Percentiles rank a stretch among this genome's conserved stretches.
These are phyloP conservation scores for Plagodis pulveraria DNA, from an alignment of 2,888 invertebrate genomes.

Conservation along the genomic window DNA sequence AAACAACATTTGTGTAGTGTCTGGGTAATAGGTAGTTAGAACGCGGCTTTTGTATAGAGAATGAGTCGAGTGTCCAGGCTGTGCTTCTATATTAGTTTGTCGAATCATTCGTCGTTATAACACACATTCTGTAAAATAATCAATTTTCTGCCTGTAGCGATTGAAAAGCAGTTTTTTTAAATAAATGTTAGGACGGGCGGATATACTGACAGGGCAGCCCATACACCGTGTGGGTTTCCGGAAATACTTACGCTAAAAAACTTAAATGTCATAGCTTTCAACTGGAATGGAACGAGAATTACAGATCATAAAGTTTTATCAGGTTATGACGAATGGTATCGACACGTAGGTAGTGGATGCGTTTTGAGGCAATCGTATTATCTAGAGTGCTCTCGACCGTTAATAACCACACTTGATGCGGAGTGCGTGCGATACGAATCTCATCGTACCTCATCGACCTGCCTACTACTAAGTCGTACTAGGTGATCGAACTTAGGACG, in stretches of 20 bases:
- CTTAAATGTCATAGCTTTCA: conserved; percentile 19
- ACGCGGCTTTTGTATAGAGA: too few relatives aligned
- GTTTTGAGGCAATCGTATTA: conserved; percentile 74
- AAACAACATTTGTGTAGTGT: too few relatives aligned
- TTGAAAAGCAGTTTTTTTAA: too few relatives aligned
- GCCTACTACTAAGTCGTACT: not conserved
- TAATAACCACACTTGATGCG: conserved; percentile 74
- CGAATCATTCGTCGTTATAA: too few relatives aligned
- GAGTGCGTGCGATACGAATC: conserved; percentile 67
- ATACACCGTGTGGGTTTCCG: conserved; percentile 8
- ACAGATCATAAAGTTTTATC: conserved; percentile 36
- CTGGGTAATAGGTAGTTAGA: too few relatives aligned
- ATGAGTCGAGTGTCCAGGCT: too few relatives aligned
- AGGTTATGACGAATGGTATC: conserved; percentile 44
- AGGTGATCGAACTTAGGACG: not conserved
- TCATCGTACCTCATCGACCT: conserved; percentile 35
- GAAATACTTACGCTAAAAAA: conserved; percentile 2
- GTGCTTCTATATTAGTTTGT: too few relatives aligned
- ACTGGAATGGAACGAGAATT: conserved; percentile 30
- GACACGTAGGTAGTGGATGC: conserved; percentile 40
- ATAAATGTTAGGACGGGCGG: too few relatives aligned
- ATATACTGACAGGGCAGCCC: too few relatives aligned
- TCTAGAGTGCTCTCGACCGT: conserved; percentile 79
- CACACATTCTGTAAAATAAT: too few relatives aligned
- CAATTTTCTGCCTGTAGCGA: too few relatives aligned